phyloP scores from a whole-genome alignment of 2,113 vertebrate species.

The Seriola rivoliana region DNA sequence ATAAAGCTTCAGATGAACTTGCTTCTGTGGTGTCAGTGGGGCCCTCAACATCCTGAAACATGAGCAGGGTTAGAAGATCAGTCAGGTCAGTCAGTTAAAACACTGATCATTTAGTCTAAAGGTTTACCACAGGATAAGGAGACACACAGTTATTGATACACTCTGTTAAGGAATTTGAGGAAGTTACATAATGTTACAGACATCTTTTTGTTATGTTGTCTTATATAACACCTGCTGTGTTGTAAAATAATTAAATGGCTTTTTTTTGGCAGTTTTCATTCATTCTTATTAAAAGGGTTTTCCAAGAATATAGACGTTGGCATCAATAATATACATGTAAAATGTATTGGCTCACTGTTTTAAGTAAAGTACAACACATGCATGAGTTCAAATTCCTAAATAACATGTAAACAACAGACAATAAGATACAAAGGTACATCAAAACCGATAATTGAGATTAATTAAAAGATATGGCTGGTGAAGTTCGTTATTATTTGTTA shows the following conservation, averaged over 20 bases:
- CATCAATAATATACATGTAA: neutral
- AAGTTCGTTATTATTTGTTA: too few species aligned
- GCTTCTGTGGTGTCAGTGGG: conserved; percentile 54
- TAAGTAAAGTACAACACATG: neutral
- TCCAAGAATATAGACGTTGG: neutral
- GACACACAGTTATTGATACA: conserved; percentile 39
- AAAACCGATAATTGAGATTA: too few species aligned
- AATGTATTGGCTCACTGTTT: neutral
- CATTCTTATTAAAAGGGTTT: neutral
- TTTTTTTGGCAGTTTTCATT: neutral
- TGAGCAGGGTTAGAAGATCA: conserved; percentile 68
- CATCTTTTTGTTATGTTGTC: neutral
- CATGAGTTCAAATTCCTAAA: neutral
- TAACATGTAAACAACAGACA: too few species aligned
- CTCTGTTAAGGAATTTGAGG: conserved; percentile 9
- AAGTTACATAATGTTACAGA: conserved; percentile 41
- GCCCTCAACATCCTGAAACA: conserved; percentile 72
- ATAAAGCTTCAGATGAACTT: conserved; percentile 59
- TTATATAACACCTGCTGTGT: neutral
- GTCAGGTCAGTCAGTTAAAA: conserved; percentile 39
- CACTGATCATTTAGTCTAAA: neutral
- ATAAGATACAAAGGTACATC: too few species aligned
- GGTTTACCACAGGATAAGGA: neutral
- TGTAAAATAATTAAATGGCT: neutral
- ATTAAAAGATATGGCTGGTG: too few species aligned